Conservation (phyloP, 2,113 vertebrate genomes). For the Protobothrops flavoviridis region DNA sequence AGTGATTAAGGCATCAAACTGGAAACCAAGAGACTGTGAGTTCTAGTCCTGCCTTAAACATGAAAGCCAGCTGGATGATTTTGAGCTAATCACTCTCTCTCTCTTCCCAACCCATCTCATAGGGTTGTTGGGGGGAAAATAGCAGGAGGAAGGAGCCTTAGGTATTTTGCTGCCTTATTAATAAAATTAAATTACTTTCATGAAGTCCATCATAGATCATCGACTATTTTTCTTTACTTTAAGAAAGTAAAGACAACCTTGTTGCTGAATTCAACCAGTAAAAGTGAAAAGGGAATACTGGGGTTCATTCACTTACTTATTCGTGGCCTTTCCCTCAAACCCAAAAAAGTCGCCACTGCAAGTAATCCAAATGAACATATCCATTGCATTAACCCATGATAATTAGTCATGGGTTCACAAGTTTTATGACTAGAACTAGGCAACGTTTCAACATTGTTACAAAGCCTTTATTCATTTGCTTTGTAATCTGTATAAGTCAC, state of each 20-base stretch:
- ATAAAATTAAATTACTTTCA: not conserved
- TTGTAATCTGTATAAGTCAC: slow-evolving; percentile 17
- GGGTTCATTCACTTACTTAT: not conserved
- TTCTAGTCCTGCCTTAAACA: not conserved
- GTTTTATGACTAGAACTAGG: not conserved
- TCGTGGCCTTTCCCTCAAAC: not conserved
- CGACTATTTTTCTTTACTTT: not conserved
- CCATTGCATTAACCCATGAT: not conserved
- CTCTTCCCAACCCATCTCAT: not conserved
- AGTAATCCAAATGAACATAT: not conserved
- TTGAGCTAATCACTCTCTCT: not conserved
- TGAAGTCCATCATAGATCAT: not conserved
- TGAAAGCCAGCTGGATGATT: not conserved
- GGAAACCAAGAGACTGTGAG: not conserved
- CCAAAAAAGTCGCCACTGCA: not conserved
- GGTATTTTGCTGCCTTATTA: too few species aligned
- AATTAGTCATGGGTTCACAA: not conserved
- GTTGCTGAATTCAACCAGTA: not conserved
- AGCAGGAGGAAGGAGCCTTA: not conserved
- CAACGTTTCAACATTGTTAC: slow-evolving; percentile 9
- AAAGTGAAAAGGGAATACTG: not conserved
- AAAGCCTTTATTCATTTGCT: slow-evolving; percentile 10
- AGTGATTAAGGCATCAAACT: not conserved
- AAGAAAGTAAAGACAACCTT: not conserved
- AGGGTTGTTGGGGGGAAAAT: not conserved